A percentile compares a stretch with the other conserved stretches of the same genome.
Evolutionary conservation across 2,888 invertebrate species (phyloP).

Genomic region (Listrodromus nycthemerus): DNA sequence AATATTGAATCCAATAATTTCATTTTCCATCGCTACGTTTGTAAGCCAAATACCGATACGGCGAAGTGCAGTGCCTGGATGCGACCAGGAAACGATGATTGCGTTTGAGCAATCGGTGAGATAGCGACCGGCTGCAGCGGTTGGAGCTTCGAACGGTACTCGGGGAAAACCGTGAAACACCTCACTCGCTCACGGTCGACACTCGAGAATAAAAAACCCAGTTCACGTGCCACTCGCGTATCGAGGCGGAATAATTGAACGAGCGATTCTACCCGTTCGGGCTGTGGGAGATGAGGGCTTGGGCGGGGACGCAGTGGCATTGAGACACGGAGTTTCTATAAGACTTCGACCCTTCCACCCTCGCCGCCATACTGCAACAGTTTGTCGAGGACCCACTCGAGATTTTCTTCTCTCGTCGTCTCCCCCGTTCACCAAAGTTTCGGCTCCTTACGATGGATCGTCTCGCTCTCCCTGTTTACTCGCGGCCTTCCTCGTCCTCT

Average conservation of each 20-base stretch:
- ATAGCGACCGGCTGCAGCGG: slow-evolving; percentile 11
- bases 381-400: slow-evolving; percentile 68
- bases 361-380: slow-evolving; percentile 69
- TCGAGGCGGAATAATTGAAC: slow-evolving; percentile 77
- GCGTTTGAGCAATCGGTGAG: slow-evolving; percentile 36
- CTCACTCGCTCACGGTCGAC: slow-evolving; percentile 19
- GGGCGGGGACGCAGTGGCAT: slow-evolving; percentile 62
- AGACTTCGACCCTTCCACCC: slow-evolving; percentile 41
- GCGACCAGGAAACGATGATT: slow-evolving; percentile 47
- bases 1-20: slow-evolving; percentile 29
- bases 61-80: not conserved
- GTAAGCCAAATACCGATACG: slow-evolving; percentile 21
- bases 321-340: slow-evolving; percentile 72
- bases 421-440: not conserved
- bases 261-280: slow-evolving; percentile 70
- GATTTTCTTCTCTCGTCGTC: slow-evolving; percentile 31
- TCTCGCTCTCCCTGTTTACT: not conserved
- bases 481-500: not conserved
- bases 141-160: slow-evolving; percentile 23
- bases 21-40: slow-evolving; percentile 13
- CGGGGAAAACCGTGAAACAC: slow-evolving; percentile 11
- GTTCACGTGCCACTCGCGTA: slow-evolving; percentile 73
- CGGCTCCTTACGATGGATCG: not conserved
- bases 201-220: slow-evolving; percentile 66
- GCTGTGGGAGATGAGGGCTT: not conserved